Evolutionary conservation across 2,888 invertebrate genomes (phyloP).

Genomic region (Trichogramma evanescens): DNA sequence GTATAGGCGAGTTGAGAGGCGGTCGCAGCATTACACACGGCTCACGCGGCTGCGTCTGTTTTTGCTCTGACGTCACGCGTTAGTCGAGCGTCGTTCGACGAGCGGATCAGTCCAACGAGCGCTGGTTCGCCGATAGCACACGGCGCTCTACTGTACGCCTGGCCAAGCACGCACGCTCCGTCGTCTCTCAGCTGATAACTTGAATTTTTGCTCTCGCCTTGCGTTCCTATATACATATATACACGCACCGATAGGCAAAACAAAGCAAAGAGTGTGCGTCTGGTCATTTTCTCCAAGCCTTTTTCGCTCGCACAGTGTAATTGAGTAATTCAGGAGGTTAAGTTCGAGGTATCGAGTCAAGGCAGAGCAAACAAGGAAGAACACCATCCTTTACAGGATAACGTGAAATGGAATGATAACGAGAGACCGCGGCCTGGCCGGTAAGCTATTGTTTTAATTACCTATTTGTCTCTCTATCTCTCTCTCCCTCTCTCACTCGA

Average conservation of each 20-base stretch:
- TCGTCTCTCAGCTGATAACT: too few species aligned
- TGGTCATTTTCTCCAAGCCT: too few species aligned
- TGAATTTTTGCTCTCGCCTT: too few species aligned
- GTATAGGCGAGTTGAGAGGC: too few species aligned
- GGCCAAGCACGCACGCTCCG: neutral
- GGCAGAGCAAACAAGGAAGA: constrained; percentile 18
- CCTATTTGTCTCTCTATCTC: too few species aligned
- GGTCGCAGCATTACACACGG: neutral
- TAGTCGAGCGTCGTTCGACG: constrained; percentile 16
- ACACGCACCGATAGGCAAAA: too few species aligned
- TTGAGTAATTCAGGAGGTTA: constrained; percentile 1
- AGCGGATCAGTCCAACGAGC: constrained; percentile 11
- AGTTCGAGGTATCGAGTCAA: neutral
- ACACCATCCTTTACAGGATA: constrained; percentile 13
- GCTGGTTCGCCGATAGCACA: neutral
- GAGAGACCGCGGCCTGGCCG: constrained; percentile 18
- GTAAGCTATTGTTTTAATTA: constrained; percentile 10
- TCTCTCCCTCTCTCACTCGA: too few species aligned
- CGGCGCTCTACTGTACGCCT: neutral
- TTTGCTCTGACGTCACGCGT: constrained; percentile 19
- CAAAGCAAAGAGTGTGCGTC: too few species aligned
- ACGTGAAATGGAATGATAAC: constrained; percentile 23
- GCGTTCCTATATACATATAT: too few species aligned
- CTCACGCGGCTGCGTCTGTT: constrained; percentile 19
- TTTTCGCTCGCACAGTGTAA: too few species aligned